These are phyloP conservation scores for Chaetogeoica ovagalla DNA, from an alignment of 2,888 invertebrate species.

Conservation along the genomic window DNA sequence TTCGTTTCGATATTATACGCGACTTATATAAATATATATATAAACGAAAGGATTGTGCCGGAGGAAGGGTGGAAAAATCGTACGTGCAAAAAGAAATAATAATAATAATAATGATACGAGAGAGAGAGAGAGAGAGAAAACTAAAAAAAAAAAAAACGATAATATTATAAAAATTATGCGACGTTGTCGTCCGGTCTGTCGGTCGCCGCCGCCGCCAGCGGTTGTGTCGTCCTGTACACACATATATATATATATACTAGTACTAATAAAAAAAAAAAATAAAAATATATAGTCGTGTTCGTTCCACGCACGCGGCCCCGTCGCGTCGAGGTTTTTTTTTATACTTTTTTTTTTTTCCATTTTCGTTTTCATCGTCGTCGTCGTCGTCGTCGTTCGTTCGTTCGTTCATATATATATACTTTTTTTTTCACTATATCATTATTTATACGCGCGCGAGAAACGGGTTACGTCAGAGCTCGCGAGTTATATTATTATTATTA, in stretches of 20 bases:
- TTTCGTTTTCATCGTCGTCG: too few species aligned
- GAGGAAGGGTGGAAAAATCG: not conserved
- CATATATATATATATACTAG: too few species aligned
- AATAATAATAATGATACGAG: not conserved
- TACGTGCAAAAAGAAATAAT: not conserved
- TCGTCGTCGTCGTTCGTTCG: too few species aligned
- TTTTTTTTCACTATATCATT: conserved; percentile 9
- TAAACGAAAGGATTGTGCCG: too few species aligned
- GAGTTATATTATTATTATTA: conserved; percentile 17
- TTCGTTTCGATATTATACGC: too few species aligned
- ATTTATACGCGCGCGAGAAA: conserved; percentile 14
- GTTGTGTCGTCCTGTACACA: too few species aligned
- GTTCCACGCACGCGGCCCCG: too few species aligned
- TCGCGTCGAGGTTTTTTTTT: too few species aligned
- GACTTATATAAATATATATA: not conserved
- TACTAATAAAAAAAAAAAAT: too few species aligned
- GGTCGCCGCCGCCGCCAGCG: not conserved
- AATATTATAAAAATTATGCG: conserved; percentile 5
- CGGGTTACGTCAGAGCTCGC: conserved; percentile 28
- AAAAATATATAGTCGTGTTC: too few species aligned
- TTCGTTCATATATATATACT: too few species aligned
- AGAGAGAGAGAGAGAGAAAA: not conserved
- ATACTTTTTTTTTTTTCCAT: too few species aligned
- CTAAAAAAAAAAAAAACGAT: conserved; percentile 4
- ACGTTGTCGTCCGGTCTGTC: conserved; percentile 1